Evolutionary conservation across 2,113 vertebrate genomes (phyloP), one percentile per base, ranked within the genome.

Genomic region (Stigmatopora argus): DNA sequence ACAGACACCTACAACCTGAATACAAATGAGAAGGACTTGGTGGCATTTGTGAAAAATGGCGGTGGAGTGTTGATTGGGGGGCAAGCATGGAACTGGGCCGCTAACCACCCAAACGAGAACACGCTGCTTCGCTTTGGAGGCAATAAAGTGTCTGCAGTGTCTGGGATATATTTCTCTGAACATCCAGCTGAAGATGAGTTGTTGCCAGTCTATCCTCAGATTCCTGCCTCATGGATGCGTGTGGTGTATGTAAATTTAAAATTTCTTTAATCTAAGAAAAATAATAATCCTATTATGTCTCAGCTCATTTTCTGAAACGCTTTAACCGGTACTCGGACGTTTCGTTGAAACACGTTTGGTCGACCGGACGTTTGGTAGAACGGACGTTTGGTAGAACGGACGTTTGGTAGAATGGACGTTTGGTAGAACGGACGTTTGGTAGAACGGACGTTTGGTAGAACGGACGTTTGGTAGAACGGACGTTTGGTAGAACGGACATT

Each of bases 1-100:
- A 82, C 89, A 0, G 81, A 92, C 1, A 91, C 92, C 71, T 94
- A 92, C 72, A 87, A 78, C 0, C 79, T 90, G 18, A 85, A 44
- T 0, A 64, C 49, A 21, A 69, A 76, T 26, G 82, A 70, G 0
- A 85, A 90, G 44, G 85, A 87, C 7, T 64, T 95, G 51, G 79
- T 93, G 71, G 78, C 77, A 4, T 97, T 94, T 46, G 26, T 96
- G 48, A 94, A 92, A 74, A 65, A 21, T 0, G 93, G 94, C 17
- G 95, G 94, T 4, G 92, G 94, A 41, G 82, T 97, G 78, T 87
- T 97, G 9, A 75, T 95, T 4, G 95, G 91, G 0, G 94, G 94
- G 14, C 91, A 97, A 26, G 93, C 94, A 0, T 95, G 92, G 90
- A 19, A 77, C 49, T 96, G 95, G 94, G 89, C 92, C 0, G 52